Base-by-base conservation (phyloP, 92 coral and sea anemone species). In the Parazoanthus darwini region DNA sequence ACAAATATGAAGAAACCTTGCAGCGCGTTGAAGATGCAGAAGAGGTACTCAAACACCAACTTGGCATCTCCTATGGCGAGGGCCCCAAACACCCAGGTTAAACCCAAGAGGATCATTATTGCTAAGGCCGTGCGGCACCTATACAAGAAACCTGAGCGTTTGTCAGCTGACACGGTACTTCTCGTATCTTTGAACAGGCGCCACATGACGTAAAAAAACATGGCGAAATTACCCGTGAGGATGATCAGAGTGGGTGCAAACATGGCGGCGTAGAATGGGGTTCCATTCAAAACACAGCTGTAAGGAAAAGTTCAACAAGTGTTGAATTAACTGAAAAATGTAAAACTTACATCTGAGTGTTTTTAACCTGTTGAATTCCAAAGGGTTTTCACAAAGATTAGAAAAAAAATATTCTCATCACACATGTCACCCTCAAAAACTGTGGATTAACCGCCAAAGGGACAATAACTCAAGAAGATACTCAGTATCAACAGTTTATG, bases 11-110 rank as follows among this genome's bases (percentile, higher is more conserved):
- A 88, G 63, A 90, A 87, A 3, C 92, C 92, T 65, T 90, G 92
- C 6, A 90, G 85, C 5, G 92, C 71, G 86, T 86, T 90, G 74
- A 90, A 87, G 26, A 90, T 80, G 63, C 90, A 90, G 88, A 90
- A 90, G 20, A 90, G 39, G 46, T 90, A 90, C 46, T 90, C 90
- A 33, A 90, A 90, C 7, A 87, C 70, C 29, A 58, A 66, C 39
- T 85, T 85, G 66, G 90, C 92, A 81, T 56, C 81, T 3, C 90
- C 92, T 37, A 90, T 81, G 6, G 92, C 92, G 8, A 90, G 33
- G 48, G 90, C 86, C 13, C 92, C 92, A 87, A 90, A 90, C 10
- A 87, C 14, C 92, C 92, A 90, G 7, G 92, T 90, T 16, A 90
- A 79, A 0, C 92, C 92, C 6, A 90, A 86, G 15, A 90, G 90